Percentiles rank a stretch among this genome's conserved stretches.
phyloP scores from a whole-genome alignment of 2,888 invertebrate genomes.

The Ormia ochracea region DNA sequence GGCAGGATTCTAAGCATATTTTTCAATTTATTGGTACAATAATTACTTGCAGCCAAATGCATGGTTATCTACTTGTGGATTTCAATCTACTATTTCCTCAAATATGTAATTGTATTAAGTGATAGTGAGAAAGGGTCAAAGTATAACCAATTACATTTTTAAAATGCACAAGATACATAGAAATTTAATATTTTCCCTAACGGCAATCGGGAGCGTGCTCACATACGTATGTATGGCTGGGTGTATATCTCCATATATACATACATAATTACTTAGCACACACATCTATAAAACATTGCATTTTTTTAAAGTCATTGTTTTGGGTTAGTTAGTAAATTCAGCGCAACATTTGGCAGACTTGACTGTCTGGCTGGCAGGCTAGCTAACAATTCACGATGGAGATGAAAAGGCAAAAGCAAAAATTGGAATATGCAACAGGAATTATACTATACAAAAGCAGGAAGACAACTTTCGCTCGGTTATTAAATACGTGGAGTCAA shows the following conservation, averaged over 20 bases:
- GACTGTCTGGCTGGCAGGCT: neutral
- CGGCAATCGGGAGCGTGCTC: no score
- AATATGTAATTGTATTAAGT: no score
- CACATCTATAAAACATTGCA: neutral
- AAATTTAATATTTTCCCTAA: no score
- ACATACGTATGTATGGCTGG: no score
- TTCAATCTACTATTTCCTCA: no score
- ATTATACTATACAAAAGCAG: constrained; percentile 66
- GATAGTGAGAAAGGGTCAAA: no score
- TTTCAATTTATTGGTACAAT: no score
- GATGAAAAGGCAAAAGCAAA: constrained; percentile 5
- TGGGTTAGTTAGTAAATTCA: constrained; percentile 41
- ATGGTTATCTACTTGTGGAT: no score
- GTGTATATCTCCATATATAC: neutral
- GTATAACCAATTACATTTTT: no score
- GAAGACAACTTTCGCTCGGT: constrained; percentile 73
- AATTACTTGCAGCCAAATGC: no score
- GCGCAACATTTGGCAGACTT: constrained; percentile 48
- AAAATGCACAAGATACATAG: no score
- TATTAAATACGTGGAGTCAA: constrained; percentile 29
- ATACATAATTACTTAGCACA: neutral
- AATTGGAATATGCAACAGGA: constrained; percentile 50
- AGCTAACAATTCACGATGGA: constrained; percentile 30
- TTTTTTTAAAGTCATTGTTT: constrained; percentile 11
- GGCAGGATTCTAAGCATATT: no score